Base-by-base conservation (phyloP, 1,140 invertebrate species). In the Drosophila bocqueti region DNA sequence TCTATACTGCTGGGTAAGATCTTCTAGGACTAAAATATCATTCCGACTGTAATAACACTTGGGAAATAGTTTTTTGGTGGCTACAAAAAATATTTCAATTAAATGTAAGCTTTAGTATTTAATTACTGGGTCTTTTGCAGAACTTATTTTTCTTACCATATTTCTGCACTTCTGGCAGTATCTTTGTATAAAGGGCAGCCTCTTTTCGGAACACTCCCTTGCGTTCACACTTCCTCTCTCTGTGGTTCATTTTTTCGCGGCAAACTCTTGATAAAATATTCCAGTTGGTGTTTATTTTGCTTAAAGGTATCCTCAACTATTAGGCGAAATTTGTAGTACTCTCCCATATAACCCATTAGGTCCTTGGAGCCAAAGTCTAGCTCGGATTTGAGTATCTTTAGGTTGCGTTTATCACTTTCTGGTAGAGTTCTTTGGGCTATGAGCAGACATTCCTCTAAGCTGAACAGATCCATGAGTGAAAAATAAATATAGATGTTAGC, bases 1-100 rank as follows among this genome's bases (percentile, higher is more conserved):
- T 16, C 93, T 93, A 21, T 89, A 92, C 0, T 65, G 43, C 0
- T 29, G 6, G 0, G 62, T 49, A 2, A 94, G 72, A 36, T 94
- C 93, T 52, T 94, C 93, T 3, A 94, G 61, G 1, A 94, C 89
- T 16, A 94, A 58, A 5, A 93, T 18, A 72, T 94, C 90, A 3
- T 63, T 43, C 0, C 91, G 72, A 43, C 67, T 73, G 36, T 86
- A 82, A 18, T 65, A 92, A 18, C 82, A 91, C 21, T 60, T 43
- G 0, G 91, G 79, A 71, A 50, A 92, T 0, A 92, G 69, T 21
- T 91, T 81, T 10, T 66, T 79, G 8, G 47, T 78, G 7, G 66
- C 84, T 87, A 4, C 13, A 34, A 24, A 40, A 24, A 3, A 42
- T 13, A 40, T 21, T 45, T 26, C 9, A 45, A 24, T 11, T 38